Percentiles rank a stretch among this genome's conserved stretches.
These are phyloP conservation scores for Calephelis nemesis DNA, from an alignment of 1,140 invertebrate genomes.

Conservation along the genomic window DNA sequence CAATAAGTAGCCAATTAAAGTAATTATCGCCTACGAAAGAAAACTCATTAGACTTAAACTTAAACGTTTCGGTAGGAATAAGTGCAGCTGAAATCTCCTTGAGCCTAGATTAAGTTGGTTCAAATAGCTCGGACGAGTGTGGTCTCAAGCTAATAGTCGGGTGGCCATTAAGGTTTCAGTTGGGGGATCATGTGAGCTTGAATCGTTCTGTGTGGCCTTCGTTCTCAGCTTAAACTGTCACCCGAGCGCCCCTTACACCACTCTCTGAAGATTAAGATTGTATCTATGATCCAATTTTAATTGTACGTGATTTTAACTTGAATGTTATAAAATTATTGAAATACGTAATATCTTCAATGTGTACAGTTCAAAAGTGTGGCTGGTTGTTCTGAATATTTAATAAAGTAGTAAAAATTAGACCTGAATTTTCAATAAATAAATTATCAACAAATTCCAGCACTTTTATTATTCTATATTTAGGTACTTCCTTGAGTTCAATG, in stretches of 20 bases:
- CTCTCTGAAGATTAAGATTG: slow-evolving; percentile 5
- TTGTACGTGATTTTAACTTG: background rate
- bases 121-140: slow-evolving; percentile 33
- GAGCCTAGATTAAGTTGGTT: slow-evolving; percentile 46
- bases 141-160: slow-evolving; percentile 45
- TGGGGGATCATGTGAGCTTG: slow-evolving; percentile 41
- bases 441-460: no score
- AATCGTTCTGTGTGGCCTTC: slow-evolving; percentile 21
- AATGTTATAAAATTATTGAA: background rate
- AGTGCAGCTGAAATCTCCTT: slow-evolving; percentile 32
- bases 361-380: no score
- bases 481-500: no score
- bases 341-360: no score
- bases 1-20: no score
- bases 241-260: background rate
- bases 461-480: no score
- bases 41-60: no score
- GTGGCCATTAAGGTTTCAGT: slow-evolving; percentile 41
- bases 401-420: no score
- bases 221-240: slow-evolving; percentile 21
- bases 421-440: no score
- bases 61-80: slow-evolving; percentile 25
- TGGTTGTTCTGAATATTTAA: no score
- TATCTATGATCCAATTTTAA: slow-evolving; percentile 6
- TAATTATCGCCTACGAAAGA: no score